These are phyloP conservation scores for Agriopis leucophaearia DNA, from an alignment of 2,888 invertebrate species.

Conservation along the genomic window DNA sequence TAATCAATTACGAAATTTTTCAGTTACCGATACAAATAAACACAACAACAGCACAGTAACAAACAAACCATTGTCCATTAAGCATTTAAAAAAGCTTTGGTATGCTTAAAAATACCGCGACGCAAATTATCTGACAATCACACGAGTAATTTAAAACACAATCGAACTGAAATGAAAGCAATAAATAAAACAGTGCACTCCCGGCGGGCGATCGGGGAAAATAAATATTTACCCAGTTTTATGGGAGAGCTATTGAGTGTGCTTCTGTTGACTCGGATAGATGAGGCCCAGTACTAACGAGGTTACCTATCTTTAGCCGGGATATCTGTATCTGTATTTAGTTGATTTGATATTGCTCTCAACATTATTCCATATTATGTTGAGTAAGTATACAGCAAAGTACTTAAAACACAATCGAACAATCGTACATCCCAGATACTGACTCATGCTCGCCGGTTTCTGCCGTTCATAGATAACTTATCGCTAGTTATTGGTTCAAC, in stretches of 20 bases:
- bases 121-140: slow-evolving; percentile 69
- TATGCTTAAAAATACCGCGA: slow-evolving; percentile 50
- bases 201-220: slow-evolving; percentile 55
- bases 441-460: too few relatives aligned
- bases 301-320: slow-evolving; percentile 33
- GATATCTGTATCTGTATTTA: slow-evolving; percentile 1
- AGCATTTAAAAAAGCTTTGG: slow-evolving; percentile 38
- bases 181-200: slow-evolving; percentile 65
- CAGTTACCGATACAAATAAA: not conserved
- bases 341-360: not conserved
- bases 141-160: slow-evolving; percentile 71
- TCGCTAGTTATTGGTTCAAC: too few relatives aligned
- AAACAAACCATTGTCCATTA: slow-evolving; percentile 31
- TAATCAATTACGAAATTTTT: too few relatives aligned
- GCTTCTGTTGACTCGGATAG: slow-evolving; percentile 48
- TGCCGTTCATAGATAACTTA: too few relatives aligned
- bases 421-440: too few relatives aligned
- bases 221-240: slow-evolving; percentile 59
- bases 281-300: slow-evolving; percentile 46
- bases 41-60: not conserved
- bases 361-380: not conserved
- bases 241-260: slow-evolving; percentile 37
- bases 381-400: too few relatives aligned
- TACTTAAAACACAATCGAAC: too few relatives aligned
- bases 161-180: slow-evolving; percentile 66